Conservation (phyloP, 2,113 vertebrate species). For the Myiopsitta monachus region DNA sequence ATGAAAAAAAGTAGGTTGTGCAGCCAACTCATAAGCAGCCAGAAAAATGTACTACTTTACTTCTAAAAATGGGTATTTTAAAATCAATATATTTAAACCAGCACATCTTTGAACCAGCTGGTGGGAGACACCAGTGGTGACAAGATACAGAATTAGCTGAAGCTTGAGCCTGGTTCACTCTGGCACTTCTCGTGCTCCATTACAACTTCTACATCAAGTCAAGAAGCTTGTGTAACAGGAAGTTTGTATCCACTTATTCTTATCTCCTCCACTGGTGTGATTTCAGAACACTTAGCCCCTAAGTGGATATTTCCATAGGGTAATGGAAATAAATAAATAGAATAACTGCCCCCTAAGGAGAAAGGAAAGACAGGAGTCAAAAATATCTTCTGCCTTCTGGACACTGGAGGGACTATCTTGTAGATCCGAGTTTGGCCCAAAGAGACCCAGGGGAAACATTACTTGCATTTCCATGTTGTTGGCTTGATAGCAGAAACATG, state of each 20-base stretch:
- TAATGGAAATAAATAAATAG: background rate
- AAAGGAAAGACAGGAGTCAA: background rate
- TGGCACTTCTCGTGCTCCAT: background rate
- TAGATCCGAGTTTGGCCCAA: background rate
- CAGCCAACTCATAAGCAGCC: background rate
- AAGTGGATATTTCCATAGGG: background rate
- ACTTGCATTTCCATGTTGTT: background rate
- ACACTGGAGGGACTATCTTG: background rate
- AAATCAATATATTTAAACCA: background rate
- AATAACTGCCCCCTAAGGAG: background rate
- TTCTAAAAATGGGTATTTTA: background rate
- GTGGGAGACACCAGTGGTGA: slow-evolving; percentile 7
- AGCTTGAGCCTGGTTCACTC: background rate
- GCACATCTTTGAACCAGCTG: background rate
- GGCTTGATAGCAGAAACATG: background rate
- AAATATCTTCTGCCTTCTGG: background rate
- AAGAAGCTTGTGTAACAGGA: slow-evolving; percentile 16
- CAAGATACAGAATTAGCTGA: background rate
- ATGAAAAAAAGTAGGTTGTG: background rate
- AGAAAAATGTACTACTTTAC: background rate
- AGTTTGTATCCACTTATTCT: slow-evolving; percentile 41
- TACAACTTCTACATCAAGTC: slow-evolving; percentile 19
- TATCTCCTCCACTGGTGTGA: background rate
- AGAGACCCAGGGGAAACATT: background rate
- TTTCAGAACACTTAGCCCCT: slow-evolving; percentile 15